phyloP scores from a whole-genome alignment of 1,140 invertebrate genomes.

The Nomia melanderi region DNA sequence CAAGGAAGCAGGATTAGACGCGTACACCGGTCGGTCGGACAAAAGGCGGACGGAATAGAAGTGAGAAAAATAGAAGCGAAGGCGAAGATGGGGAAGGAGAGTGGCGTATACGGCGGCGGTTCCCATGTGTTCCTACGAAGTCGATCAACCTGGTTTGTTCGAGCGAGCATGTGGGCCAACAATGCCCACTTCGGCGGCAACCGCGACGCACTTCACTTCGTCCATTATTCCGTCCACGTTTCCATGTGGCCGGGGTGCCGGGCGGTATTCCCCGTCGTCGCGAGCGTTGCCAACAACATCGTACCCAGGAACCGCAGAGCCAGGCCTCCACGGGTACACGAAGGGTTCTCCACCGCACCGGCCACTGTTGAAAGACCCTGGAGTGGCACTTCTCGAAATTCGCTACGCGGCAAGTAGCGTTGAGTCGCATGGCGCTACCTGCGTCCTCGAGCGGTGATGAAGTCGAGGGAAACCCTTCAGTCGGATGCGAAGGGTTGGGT shows the following conservation, averaged over 20 bases:
- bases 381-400: constrained; percentile 70
- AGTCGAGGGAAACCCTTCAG: constrained; percentile 47
- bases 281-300: constrained; percentile 60
- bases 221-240: constrained; percentile 72
- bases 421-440: constrained; percentile 61
- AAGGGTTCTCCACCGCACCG: constrained; percentile 67
- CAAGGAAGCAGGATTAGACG: constrained; percentile 7
- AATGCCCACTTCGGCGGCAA: constrained; percentile 75
- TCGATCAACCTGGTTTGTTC: constrained; percentile 74
- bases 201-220: constrained; percentile 75
- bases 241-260: constrained; percentile 63
- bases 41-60: constrained; percentile 30
- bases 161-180: constrained; percentile 79
- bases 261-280: constrained; percentile 51
- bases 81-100: constrained; percentile 43
- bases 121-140: constrained; percentile 72
- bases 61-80: constrained; percentile 53
- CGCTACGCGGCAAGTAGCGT: constrained; percentile 68
- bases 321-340: constrained; percentile 45
- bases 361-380: constrained; percentile 65
- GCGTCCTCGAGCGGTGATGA: constrained; percentile 55
- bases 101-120: constrained; percentile 46
- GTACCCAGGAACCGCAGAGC: constrained; percentile 27
- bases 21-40: not conserved
- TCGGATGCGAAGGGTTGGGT: constrained; percentile 34